These are phyloP conservation scores for Trachymyrmex cornetzi DNA, from an alignment of 1,140 invertebrate genomes.

Conservation along the genomic window DNA sequence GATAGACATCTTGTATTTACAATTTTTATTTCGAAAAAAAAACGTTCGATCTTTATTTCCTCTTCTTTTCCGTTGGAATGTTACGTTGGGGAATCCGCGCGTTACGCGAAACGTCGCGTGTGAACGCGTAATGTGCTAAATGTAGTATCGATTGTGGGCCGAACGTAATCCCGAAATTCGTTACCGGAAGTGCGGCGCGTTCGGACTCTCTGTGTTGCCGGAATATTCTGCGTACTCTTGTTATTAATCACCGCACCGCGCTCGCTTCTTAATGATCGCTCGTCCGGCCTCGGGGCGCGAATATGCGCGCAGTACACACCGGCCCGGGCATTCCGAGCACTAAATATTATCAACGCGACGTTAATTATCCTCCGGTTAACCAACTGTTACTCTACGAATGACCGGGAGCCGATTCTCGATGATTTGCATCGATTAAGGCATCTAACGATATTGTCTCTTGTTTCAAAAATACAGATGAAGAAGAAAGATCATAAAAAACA, in stretches of 20 bases:
- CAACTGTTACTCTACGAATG: constrained; percentile 33
- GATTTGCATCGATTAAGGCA: constrained; percentile 39
- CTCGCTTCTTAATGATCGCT: constrained; percentile 69
- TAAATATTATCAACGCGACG: constrained; percentile 69
- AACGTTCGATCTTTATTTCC: background rate
- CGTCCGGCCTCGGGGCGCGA: constrained; percentile 48
- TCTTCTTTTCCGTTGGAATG: background rate
- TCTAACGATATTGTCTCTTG: background rate
- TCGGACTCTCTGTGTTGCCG: constrained; percentile 33
- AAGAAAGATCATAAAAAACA: background rate
- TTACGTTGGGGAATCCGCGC: background rate
- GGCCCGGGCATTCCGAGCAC: constrained; percentile 32
- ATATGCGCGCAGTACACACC: background rate
- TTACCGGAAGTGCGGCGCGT: constrained; percentile 38
- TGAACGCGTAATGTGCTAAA: constrained; percentile 22
- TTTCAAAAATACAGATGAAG: background rate
- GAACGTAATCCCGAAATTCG: constrained; percentile 46
- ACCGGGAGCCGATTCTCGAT: constrained; percentile 55
- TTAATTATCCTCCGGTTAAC: constrained; percentile 66
- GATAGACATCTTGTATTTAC: background rate
- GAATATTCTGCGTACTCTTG: constrained; percentile 58
- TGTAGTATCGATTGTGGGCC: constrained; percentile 23
- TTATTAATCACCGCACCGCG: constrained; percentile 52
- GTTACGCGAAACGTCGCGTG: background rate
- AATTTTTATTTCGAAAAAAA: background rate